A percentile compares a stretch with the other conserved stretches of the same genome.
These are phyloP conservation scores for Muricea muricata DNA, from an alignment of 92 coral and sea anemone species.

Conservation along the genomic window DNA sequence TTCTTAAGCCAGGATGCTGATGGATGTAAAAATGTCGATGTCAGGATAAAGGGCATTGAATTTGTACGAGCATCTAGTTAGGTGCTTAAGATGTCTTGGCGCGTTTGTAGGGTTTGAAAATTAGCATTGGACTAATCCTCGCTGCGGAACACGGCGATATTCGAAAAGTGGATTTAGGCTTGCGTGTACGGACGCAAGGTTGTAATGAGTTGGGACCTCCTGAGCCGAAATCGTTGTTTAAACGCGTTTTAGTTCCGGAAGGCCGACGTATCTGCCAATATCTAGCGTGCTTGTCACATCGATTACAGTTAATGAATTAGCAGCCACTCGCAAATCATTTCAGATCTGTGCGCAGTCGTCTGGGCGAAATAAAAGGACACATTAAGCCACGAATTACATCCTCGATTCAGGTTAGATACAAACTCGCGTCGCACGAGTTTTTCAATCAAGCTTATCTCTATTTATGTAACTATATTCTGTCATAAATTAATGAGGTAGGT, in stretches of 20 bases:
- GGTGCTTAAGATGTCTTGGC: no score
- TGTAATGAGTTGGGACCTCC: slow-evolving; percentile 36
- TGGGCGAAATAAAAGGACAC: neutral
- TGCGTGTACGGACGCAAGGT: slow-evolving; percentile 1
- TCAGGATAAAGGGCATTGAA: neutral
- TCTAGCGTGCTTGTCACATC: neutral
- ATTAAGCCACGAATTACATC: neutral
- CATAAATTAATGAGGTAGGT: no score
- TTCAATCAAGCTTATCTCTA: neutral
- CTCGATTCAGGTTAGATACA: neutral
- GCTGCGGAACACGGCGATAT: neutral
- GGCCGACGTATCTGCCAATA: slow-evolving; percentile 22
- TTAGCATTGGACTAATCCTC: neutral
- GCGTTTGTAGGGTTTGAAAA: neutral
- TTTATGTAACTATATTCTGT: neutral
- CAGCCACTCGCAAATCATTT: neutral
- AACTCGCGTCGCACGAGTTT: neutral
- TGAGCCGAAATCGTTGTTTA: slow-evolving; percentile 36
- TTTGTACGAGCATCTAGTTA: neutral
- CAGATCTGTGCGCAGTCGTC: neutral
- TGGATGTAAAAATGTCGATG: neutral
- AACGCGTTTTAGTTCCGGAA: slow-evolving; percentile 50
- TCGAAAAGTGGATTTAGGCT: neutral
- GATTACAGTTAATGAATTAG: neutral
- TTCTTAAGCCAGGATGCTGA: slow-evolving; percentile 21